Conservation (phyloP, 2,888 invertebrate genomes). For the Sarcophaga variegata region DNA sequence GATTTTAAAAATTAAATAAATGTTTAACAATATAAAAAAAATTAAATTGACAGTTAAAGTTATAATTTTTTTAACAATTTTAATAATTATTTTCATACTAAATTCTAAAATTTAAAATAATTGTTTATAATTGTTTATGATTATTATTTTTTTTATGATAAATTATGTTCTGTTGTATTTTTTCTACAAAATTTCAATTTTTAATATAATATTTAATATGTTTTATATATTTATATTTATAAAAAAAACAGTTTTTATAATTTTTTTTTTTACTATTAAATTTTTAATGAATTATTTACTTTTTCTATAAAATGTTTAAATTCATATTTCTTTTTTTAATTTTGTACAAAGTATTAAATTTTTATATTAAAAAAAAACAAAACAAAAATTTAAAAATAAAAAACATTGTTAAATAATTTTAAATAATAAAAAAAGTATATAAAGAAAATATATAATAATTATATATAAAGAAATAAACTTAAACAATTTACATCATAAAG, state of each 20-base stretch:
- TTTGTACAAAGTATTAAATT: slow-evolving; percentile 79
- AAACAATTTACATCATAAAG: slow-evolving; percentile 56
- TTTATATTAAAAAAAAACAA: slow-evolving; percentile 63
- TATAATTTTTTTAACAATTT: too few relatives aligned
- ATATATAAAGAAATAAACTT: slow-evolving; percentile 39
- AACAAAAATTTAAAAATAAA: slow-evolving; percentile 60
- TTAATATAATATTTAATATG: slow-evolving; percentile 23
- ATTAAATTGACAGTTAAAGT: slow-evolving; percentile 8
- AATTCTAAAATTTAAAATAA: slow-evolving; percentile 1
- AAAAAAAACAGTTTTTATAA: slow-evolving; percentile 43
- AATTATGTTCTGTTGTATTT: slow-evolving; percentile 43
- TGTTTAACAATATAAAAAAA: slow-evolving; percentile 35
- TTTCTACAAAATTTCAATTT: slow-evolving; percentile 64
- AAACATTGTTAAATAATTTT: slow-evolving; percentile 71
- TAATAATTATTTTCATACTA: too few relatives aligned
- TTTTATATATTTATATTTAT: slow-evolving; percentile 9
- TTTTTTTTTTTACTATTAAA: slow-evolving; percentile 3
- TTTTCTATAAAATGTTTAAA: slow-evolving; percentile 73
- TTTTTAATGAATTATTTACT: slow-evolving; percentile 61
- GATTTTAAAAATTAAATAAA: slow-evolving; percentile 77
- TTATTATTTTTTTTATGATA: slow-evolving; percentile 13
- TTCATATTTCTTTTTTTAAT: slow-evolving; percentile 41
- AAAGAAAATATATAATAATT: slow-evolving; percentile 12
- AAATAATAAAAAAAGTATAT: slow-evolving; percentile 59
- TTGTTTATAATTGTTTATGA: slow-evolving; percentile 15